These are phyloP conservation scores for Paedocypris micromegethes DNA, from an alignment of 2,797 vertebrate species.

Conservation along the genomic window DNA sequence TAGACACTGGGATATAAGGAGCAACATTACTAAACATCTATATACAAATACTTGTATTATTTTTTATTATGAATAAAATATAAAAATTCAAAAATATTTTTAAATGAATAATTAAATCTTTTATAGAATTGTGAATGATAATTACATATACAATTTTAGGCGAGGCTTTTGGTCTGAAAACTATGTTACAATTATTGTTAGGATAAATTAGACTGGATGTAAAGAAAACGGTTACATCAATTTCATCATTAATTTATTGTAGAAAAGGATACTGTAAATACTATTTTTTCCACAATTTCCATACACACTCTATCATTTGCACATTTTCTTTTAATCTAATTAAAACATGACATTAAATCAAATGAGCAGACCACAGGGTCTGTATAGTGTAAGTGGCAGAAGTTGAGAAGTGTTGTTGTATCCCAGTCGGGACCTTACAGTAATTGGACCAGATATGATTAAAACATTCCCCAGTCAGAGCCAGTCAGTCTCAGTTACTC, in stretches of 20 bases:
- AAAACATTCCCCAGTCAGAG: constrained; percentile 40
- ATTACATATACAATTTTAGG: neutral
- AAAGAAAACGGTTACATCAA: no score
- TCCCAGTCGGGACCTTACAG: constrained; percentile 23
- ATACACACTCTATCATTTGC: constrained; percentile 19
- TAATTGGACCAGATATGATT: constrained; percentile 48
- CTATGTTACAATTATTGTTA: no score
- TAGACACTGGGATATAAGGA: neutral
- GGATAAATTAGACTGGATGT: no score
- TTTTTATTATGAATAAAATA: neutral
- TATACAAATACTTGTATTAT: neutral
- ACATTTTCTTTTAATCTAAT: constrained; percentile 18
- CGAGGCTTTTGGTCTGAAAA: no score
- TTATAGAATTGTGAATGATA: neutral
- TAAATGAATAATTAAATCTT: neutral
- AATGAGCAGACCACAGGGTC: constrained; percentile 19
- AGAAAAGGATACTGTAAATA: no score
- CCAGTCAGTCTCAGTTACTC: constrained; percentile 23
- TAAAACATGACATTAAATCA: constrained; percentile 29
- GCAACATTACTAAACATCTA: neutral
- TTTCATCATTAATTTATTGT: no score
- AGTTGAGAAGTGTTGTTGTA: constrained; percentile 2
- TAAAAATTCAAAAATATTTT: neutral
- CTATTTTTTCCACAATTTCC: no score
- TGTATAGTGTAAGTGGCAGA: constrained; percentile 27